phyloP scores from a whole-genome alignment of 2,888 invertebrate species.

The Eugnorisma glareosa region DNA sequence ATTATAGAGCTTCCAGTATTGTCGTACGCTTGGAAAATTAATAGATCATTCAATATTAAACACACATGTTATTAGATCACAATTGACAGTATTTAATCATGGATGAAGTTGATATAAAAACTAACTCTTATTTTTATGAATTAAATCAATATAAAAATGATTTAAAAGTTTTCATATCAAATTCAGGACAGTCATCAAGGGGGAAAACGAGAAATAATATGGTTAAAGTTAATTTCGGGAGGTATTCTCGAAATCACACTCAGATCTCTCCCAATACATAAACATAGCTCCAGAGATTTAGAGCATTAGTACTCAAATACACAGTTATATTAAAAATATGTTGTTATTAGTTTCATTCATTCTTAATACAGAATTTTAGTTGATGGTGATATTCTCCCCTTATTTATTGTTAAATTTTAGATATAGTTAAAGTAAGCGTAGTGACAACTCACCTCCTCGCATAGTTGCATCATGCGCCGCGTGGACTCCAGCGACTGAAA shows the following conservation, averaged over 20 bases:
- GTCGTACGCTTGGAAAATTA: slow-evolving; percentile 82
- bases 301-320: slow-evolving; percentile 37
- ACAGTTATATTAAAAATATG: slow-evolving; percentile 22
- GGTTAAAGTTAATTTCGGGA: slow-evolving; percentile 66
- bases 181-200: slow-evolving; percentile 62
- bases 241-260: slow-evolving; percentile 80
- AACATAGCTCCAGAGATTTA: slow-evolving; percentile 10
- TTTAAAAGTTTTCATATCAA: slow-evolving; percentile 75
- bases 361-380: slow-evolving; percentile 16
- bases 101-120: slow-evolving; percentile 77
- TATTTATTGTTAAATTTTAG: slow-evolving; percentile 28
- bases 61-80: slow-evolving; percentile 66
- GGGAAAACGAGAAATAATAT: slow-evolving; percentile 35
- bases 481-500: slow-evolving; percentile 98
- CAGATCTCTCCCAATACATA: slow-evolving; percentile 69
- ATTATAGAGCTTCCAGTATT: slow-evolving; percentile 78
- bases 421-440: slow-evolving; percentile 20
- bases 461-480: slow-evolving; percentile 97
- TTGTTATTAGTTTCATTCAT: slow-evolving; percentile 12
- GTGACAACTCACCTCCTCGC: slow-evolving; percentile 95
- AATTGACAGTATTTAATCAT: slow-evolving; percentile 52
- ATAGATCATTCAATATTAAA: slow-evolving; percentile 73
- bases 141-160: slow-evolving; percentile 9
- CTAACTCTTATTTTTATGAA: slow-evolving; percentile 24
- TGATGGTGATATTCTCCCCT: slow-evolving; percentile 33